Evolutionary conservation across 1,140 invertebrate species (phyloP).

Genomic region (Drepana arcuata): DNA sequence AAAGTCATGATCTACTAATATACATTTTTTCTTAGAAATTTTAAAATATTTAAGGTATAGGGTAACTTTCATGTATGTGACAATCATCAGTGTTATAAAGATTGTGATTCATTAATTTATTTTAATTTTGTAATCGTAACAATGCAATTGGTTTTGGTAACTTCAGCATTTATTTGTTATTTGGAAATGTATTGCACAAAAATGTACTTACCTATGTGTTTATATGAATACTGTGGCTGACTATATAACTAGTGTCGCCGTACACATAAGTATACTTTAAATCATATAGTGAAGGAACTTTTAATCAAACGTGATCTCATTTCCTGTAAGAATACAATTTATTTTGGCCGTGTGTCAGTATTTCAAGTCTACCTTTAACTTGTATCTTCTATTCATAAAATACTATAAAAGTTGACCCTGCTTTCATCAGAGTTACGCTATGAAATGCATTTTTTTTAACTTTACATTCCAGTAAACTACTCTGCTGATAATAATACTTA

Average conservation of each 20-base stretch:
- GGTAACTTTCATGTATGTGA: slow-evolving; percentile 44
- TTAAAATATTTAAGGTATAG: slow-evolving; percentile 50
- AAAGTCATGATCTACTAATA: slow-evolving; percentile 45
- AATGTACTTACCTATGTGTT: slow-evolving; percentile 60
- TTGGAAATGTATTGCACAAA: slow-evolving; percentile 61
- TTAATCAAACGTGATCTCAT: slow-evolving; percentile 61
- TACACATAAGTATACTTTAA: slow-evolving; percentile 34
- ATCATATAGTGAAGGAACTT: slow-evolving; percentile 29
- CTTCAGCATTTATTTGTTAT: slow-evolving; percentile 52
- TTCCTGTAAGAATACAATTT: slow-evolving; percentile 36
- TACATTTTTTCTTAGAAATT: slow-evolving; percentile 48
- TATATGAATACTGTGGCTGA: too few species aligned
- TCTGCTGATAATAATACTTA: slow-evolving; percentile 39
- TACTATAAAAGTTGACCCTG: slow-evolving; percentile 10
- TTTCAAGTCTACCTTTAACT: too few species aligned
- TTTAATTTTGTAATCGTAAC: slow-evolving; percentile 30
- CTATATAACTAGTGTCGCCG: slow-evolving; percentile 25
- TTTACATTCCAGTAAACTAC: slow-evolving; percentile 61
- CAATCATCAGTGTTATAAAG: slow-evolving; percentile 28
- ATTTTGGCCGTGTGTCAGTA: slow-evolving; percentile 23
- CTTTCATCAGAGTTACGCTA: slow-evolving; percentile 25
- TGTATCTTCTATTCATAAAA: slow-evolving; percentile 14
- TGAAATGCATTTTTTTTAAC: slow-evolving; percentile 37
- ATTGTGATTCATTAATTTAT: slow-evolving; percentile 41
- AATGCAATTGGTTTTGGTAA: slow-evolving; percentile 43